Base-by-base conservation (phyloP, 1,140 invertebrate genomes). In the Hermetia illucens region DNA sequence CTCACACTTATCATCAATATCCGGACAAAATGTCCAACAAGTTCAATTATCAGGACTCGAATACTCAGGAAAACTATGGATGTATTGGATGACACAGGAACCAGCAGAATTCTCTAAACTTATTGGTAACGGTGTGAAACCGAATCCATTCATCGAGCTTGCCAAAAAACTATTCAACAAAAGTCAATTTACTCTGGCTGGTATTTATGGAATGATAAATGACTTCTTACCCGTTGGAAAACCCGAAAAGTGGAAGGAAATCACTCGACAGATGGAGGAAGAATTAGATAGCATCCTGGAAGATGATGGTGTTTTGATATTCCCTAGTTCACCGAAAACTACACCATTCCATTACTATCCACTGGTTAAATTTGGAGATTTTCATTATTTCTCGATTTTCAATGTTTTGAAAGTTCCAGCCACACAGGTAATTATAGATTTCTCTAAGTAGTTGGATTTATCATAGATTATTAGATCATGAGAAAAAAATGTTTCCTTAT, bases 341-440 rank as follows among this genome's bases (percentile, higher is more conserved):
- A 88, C 90, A 1, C 79, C 77, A 5, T 86, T 88, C 54, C 91
- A 95, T 63, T 79, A 82, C 53, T 72, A 81, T 32, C 71, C 82
- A 22, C 70, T 88, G 43, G 63, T 88, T 3, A 74, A 81, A 36
- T 79, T 86, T 2, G 84, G 74, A 51, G 93, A 95, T 63, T 93
- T 92, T 62, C 70, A 75, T 5, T 91, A 94, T 58, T 91, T 85
- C 60, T 79, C 75, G 19, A 65, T 96, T 25, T 89, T 94, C 56
- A 97, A 95, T 64, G 78, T 78, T 5, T 58, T 95, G 1, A 75
- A 76, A 21, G 62, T 93, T 12, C 91, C 92, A 5, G 78, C 74
- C 1, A 91, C 82, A 0, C 88, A 93, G 69, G 69, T 78, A 41
- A 39, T 24, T 39, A 9, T 27, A 13, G 8, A 9, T 27, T n/a